Conservation (phyloP, 1,140 invertebrate species). For the Drosophila sp. region DNA sequence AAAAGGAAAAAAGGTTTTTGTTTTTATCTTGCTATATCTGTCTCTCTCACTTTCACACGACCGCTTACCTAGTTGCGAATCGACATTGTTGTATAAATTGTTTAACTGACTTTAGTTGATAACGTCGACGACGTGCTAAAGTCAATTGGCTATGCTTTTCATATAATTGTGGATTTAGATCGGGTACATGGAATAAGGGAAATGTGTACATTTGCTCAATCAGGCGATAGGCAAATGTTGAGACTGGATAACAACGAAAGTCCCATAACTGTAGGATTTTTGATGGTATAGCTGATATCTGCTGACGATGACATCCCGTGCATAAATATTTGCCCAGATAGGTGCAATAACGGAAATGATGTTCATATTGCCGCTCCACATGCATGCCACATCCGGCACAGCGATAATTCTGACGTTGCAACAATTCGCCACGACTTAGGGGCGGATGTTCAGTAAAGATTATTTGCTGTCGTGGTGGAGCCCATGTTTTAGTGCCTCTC, state of each 20-base stretch:
- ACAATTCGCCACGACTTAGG: slow-evolving; percentile 86
- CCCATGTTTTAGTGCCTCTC: slow-evolving; percentile 92
- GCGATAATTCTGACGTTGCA: slow-evolving; percentile 91
- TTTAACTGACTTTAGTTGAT: slow-evolving; percentile 88
- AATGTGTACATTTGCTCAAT: slow-evolving; percentile 91
- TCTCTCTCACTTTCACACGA: not conserved
- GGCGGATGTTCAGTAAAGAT: slow-evolving; percentile 91
- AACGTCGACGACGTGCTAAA: slow-evolving; percentile 85
- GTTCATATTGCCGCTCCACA: slow-evolving; percentile 88
- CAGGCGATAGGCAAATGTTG: slow-evolving; percentile 91
- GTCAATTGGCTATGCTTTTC: slow-evolving; percentile 86
- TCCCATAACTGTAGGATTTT: slow-evolving; percentile 88
- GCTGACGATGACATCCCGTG: slow-evolving; percentile 93
- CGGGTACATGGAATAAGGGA: slow-evolving; percentile 90
- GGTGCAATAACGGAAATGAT: slow-evolving; percentile 91
- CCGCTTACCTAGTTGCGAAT: slow-evolving; percentile 85
- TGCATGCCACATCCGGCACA: slow-evolving; percentile 95
- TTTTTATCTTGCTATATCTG: not conserved
- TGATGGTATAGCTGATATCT: slow-evolving; percentile 90
- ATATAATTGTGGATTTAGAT: slow-evolving; percentile 88
- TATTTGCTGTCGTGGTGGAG: slow-evolving; percentile 92
- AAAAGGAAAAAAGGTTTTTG: not conserved
- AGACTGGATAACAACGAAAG: slow-evolving; percentile 87
- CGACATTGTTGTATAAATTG: slow-evolving; percentile 88
- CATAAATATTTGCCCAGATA: slow-evolving; percentile 95